Conservation (phyloP, 2,113 vertebrate species). For the Ptilorrhoa leucosticta region DNA sequence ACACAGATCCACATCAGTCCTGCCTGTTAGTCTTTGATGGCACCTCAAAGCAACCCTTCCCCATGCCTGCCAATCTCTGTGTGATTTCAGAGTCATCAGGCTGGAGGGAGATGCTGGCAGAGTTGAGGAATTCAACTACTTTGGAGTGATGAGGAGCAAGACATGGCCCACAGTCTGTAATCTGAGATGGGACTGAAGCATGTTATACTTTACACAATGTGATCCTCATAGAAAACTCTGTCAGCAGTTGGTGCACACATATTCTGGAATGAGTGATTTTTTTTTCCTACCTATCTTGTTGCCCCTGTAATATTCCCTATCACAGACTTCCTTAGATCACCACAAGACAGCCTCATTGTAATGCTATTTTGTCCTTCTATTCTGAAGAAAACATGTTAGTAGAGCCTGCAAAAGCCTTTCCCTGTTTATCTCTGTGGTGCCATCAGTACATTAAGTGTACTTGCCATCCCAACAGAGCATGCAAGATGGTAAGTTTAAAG, state of each 20-base stretch:
- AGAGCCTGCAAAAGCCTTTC: not conserved
- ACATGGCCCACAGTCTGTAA: not conserved
- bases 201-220: not conserved
- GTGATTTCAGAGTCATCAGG: not conserved
- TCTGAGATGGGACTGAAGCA: not conserved
- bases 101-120: not conserved
- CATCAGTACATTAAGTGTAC: not conserved
- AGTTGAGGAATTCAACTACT: not conserved
- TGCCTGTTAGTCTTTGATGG: not conserved
- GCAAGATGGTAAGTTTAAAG: not conserved
- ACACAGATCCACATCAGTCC: not conserved
- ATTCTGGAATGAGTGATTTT: not conserved
- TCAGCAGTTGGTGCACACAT: not conserved
- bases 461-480: not conserved
- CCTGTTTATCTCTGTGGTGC: not conserved
- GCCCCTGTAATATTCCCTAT: not conserved
- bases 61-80: not conserved
- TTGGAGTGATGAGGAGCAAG: not conserved
- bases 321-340: not conserved
- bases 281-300: not conserved
- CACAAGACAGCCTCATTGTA: not conserved
- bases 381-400: not conserved
- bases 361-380: not conserved
- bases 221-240: not conserved
- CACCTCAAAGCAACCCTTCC: not conserved